Evolutionary conservation across 2,888 invertebrate genomes (phyloP).

Genomic region (Willowsia nigromaculata): DNA sequence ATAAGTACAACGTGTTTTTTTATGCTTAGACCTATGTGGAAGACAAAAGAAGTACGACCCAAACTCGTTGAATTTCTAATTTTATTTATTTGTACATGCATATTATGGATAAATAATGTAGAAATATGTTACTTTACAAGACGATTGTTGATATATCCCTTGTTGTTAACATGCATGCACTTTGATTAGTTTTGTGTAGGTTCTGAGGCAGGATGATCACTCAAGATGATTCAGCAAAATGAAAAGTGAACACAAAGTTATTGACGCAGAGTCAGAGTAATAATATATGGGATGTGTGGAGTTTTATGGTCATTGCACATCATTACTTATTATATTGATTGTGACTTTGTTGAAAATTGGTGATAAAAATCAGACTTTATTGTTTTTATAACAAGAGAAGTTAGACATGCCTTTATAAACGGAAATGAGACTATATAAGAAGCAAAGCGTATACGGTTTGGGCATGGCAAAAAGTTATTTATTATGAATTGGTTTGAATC

Average conservation of each 20-base stretch:
- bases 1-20: slow-evolving; percentile 20
- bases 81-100: too few species aligned
- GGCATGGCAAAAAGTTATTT: slow-evolving; percentile 35
- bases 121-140: not conserved
- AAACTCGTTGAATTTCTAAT: not conserved
- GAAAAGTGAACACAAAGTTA: slow-evolving; percentile 43
- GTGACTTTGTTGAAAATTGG: slow-evolving; percentile 55
- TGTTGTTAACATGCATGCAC: not conserved
- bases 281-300: slow-evolving; percentile 37
- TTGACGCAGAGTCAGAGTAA: slow-evolving; percentile 43
- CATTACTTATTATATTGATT: slow-evolving; percentile 60
- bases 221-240: slow-evolving; percentile 65
- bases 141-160: not conserved
- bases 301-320: slow-evolving; percentile 55
- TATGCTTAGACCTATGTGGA: not conserved
- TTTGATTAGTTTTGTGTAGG: slow-evolving; percentile 37
- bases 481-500: slow-evolving; percentile 26
- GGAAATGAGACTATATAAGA: slow-evolving; percentile 27
- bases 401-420: slow-evolving; percentile 18
- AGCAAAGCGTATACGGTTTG: slow-evolving; percentile 6
- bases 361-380: slow-evolving; percentile 66
- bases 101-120: too few species aligned
- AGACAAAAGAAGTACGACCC: slow-evolving; percentile 46
- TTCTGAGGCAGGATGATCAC: slow-evolving; percentile 14
- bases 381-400: slow-evolving; percentile 57